Percentiles rank a stretch among this genome's conserved stretches.
Evolutionary conservation across 2,888 invertebrate genomes (phyloP).

Genomic region (Hermodice carunculata): DNA sequence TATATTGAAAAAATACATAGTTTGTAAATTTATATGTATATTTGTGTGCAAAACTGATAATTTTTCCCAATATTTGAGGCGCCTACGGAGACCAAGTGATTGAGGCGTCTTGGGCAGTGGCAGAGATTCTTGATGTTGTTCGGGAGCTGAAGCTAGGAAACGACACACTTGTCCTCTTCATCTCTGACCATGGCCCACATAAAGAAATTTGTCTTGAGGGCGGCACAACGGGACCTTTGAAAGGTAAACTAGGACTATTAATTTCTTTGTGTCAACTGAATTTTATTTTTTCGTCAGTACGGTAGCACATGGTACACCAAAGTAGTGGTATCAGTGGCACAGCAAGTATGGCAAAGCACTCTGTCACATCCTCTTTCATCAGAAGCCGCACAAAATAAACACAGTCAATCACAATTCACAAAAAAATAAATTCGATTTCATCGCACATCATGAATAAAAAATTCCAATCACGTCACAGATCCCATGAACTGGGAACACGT

Average conservation of each 20-base stretch:
- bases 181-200: conserved; percentile 38
- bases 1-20: too few relatives aligned
- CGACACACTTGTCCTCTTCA: conserved; percentile 26
- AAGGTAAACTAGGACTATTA: conserved; percentile 7
- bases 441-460: too few relatives aligned
- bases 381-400: too few relatives aligned
- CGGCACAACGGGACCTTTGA: conserved; percentile 22
- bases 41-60: not conserved
- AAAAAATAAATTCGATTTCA: too few relatives aligned
- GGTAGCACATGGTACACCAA: too few relatives aligned
- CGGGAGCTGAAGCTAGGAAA: not conserved
- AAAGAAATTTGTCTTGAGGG: conserved; percentile 27
- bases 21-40: not conserved
- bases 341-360: too few relatives aligned
- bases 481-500: too few relatives aligned
- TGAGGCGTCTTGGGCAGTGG: conserved; percentile 34
- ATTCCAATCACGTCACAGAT: too few relatives aligned
- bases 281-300: not conserved
- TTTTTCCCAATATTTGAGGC: conserved; percentile 11
- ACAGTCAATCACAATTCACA: too few relatives aligned
- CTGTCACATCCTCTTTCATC: too few relatives aligned
- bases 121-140: conserved; percentile 20
- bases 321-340: too few relatives aligned
- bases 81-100: conserved; percentile 30
- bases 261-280: not conserved